phyloP scores from a whole-genome alignment of 1,140 invertebrate species.

The Uloborus diversus region DNA sequence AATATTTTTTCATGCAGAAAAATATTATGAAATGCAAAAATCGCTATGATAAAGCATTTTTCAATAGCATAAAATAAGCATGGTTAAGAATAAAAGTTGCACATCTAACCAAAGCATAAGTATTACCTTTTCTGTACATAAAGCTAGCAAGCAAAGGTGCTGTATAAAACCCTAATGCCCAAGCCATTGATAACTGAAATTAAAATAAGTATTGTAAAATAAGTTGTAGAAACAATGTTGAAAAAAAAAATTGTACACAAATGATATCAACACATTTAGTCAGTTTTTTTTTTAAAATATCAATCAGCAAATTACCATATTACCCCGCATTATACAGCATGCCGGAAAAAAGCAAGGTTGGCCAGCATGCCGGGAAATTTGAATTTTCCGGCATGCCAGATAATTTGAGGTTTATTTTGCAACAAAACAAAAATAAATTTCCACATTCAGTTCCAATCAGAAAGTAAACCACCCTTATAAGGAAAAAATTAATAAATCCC shows the following conservation, averaged over 20 bases:
- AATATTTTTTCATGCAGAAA: not conserved
- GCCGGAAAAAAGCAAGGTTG: too few species aligned
- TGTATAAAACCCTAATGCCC: constrained; percentile 77
- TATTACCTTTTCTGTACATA: constrained; percentile 73
- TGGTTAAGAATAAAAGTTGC: not conserved
- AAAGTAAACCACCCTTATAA: too few species aligned
- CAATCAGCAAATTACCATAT: not conserved
- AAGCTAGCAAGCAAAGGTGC: constrained; percentile 80
- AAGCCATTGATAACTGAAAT: constrained; percentile 71
- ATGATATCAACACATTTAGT: not conserved
- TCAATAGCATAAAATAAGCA: not conserved
- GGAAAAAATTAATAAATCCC: too few species aligned
- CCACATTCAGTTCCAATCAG: too few species aligned
- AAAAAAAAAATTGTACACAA: not conserved
- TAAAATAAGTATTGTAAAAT: not conserved
- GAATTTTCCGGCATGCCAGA: too few species aligned
- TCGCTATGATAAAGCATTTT: not conserved
- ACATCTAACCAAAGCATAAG: not conserved
- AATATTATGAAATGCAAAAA: not conserved
- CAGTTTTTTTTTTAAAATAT: not conserved
- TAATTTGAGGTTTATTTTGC: too few species aligned
- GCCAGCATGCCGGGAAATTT: too few species aligned
- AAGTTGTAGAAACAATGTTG: not conserved
- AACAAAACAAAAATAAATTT: too few species aligned
- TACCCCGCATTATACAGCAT: not conserved